Percentiles rank a stretch among this genome's conserved stretches.
Evolutionary conservation across 2,797 vertebrate species (phyloP).

Genomic region (Eurystomus glaucurus): DNA sequence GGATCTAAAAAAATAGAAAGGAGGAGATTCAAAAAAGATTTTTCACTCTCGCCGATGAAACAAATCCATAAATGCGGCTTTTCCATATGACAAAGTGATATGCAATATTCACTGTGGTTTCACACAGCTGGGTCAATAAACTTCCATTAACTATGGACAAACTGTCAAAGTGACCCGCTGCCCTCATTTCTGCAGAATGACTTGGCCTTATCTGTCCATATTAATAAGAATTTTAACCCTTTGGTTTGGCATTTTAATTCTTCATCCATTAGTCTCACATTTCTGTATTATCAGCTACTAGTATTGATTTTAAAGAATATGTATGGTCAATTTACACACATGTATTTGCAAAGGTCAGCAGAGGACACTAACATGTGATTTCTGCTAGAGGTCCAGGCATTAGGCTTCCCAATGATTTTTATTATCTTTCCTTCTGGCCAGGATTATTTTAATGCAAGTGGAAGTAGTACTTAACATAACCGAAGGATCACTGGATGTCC

Average conservation of each 20-base stretch:
- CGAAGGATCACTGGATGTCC: background rate
- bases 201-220: constrained; percentile 85
- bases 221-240: constrained; percentile 90
- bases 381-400: constrained; percentile 66
- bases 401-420: constrained; percentile 44
- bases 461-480: background rate
- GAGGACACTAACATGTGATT: constrained; percentile 70
- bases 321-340: constrained; percentile 80
- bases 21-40: constrained; percentile 44
- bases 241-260: constrained; percentile 86
- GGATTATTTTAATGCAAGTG: background rate
- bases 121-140: constrained; percentile 89
- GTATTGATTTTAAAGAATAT: constrained; percentile 89
- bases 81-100: constrained; percentile 86
- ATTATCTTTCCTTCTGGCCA: constrained; percentile 44
- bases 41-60: constrained; percentile 81
- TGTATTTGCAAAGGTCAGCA: constrained; percentile 76
- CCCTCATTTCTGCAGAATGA: constrained; percentile 82
- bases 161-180: constrained; percentile 85
- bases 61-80: constrained; percentile 80
- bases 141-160: constrained; percentile 91
- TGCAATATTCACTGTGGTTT: constrained; percentile 89
- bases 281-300: constrained; percentile 88
- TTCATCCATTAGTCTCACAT: constrained; percentile 92
- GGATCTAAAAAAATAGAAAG: constrained; percentile 81